Evolutionary conservation across 2,797 vertebrate species (phyloP), one percentile per base, ranked within the genome.

Genomic region (Trichosurus vulpecula): DNA sequence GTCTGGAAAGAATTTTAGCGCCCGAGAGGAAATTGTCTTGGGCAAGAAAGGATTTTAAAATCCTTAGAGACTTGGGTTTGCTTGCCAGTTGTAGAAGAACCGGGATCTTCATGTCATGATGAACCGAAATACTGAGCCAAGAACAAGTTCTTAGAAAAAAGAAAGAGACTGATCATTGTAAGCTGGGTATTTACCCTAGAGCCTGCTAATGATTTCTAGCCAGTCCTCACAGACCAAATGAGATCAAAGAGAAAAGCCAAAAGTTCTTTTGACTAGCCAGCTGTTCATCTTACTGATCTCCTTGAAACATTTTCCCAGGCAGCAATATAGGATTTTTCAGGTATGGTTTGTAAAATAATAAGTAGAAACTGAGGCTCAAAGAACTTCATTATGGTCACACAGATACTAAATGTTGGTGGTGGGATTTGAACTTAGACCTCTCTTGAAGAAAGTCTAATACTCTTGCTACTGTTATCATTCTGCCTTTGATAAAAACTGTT

Each of bases 41-140:
- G 96, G 96, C 97, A 97, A 97, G 97, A 95, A 95, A 94, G 95
- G 95, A 97, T 97, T 97, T 96, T 97, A 96, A 97, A 95, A 96
- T 97, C 96, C 94, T 95, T 92, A 41, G 94, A 97, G 96, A 96
- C 81, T 93, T 55, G 95, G 89, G 74, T 95, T 92, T 95, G 51
- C 95, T 94, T 97, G 95, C 97, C 97, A 98, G 13, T 81, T 94
- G 91, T 96, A 92, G 96, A 92, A 95, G 53, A 97, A 95, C 87
- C 30, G 93, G 90, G 90, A 95, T 96, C 93, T 93, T 54, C 95
- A 96, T 96, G 96, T 97, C 97, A 95, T 55, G 95, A 95, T 96
- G 97, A 96, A 97, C 89, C 47, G 92, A 96, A 93, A 94, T 54
- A 51, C 90, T 94, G 93, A 97, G 93, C 93, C 90, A 92, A 96